Percentiles rank a stretch among this genome's conserved stretches.
phyloP scores from a whole-genome alignment of 2,113 vertebrate genomes.

The Jaculus jaculus region DNA sequence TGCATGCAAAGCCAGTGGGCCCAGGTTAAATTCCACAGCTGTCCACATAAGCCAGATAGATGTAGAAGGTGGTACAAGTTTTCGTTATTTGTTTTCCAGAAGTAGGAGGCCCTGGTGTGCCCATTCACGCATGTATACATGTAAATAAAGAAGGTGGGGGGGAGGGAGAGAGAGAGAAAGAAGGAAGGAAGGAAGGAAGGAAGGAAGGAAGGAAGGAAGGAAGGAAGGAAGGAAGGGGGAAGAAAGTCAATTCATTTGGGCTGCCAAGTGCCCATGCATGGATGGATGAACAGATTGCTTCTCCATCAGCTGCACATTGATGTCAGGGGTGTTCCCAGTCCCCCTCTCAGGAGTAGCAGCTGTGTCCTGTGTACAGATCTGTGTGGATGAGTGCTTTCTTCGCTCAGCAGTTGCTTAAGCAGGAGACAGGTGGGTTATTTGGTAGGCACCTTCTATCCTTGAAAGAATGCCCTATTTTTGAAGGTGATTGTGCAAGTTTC shows the following conservation, averaged over 20 bases:
- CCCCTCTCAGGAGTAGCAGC: background rate
- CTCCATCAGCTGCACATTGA: background rate
- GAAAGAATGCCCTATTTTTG: background rate
- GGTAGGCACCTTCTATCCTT: background rate
- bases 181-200: too few species aligned
- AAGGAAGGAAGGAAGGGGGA: too few species aligned
- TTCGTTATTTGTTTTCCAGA: too few species aligned
- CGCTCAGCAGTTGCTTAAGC: background rate
- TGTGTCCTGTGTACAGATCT: background rate
- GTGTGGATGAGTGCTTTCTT: background rate
- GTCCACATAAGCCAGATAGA: too few species aligned
- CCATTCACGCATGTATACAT: background rate
- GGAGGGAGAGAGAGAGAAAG: background rate
- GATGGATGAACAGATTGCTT: background rate
- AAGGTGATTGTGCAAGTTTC: accelerated
- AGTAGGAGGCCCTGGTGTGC: too few species aligned
- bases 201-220: background rate
- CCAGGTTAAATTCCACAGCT: background rate
- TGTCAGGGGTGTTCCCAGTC: background rate
- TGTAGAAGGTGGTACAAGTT: too few species aligned
- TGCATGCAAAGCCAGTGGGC: background rate
- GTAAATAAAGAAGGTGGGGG: background rate
- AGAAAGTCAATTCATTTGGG: background rate
- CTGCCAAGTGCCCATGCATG: background rate
- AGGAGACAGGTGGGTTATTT: background rate